Conservation (phyloP, 2,888 invertebrate species). For the Cerceris rybyensis region DNA sequence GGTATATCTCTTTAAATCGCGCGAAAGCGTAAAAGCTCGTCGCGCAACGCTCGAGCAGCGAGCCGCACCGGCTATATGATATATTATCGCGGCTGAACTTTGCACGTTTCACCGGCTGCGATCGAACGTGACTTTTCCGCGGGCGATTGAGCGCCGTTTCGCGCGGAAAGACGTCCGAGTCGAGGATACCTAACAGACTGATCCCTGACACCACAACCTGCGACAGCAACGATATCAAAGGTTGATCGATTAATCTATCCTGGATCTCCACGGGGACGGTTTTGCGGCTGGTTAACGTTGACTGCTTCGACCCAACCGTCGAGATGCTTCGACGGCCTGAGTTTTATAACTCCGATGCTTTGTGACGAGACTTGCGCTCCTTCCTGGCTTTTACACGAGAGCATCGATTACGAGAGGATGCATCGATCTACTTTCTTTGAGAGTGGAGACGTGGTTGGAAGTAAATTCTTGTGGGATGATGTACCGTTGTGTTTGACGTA, state of each 20-base stretch:
- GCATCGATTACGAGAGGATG: too few species aligned
- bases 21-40: slow-evolving; percentile 76
- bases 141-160: slow-evolving; percentile 41
- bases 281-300: slow-evolving; percentile 30
- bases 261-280: slow-evolving; percentile 19
- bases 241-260: slow-evolving; percentile 51
- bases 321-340: slow-evolving; percentile 17
- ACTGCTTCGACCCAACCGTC: slow-evolving; percentile 19
- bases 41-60: slow-evolving; percentile 37
- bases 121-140: slow-evolving; percentile 69
- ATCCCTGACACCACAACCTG: slow-evolving; percentile 41
- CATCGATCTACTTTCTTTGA: too few species aligned
- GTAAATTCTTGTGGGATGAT: too few species aligned
- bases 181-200: slow-evolving; percentile 13
- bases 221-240: slow-evolving; percentile 15
- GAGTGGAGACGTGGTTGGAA: too few species aligned
- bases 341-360: slow-evolving; percentile 6
- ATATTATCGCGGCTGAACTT: slow-evolving; percentile 66
- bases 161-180: slow-evolving; percentile 8
- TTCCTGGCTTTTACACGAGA: not conserved
- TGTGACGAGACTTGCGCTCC: not conserved
- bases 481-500: too few species aligned
- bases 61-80: slow-evolving; percentile 49
- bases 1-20: slow-evolving; percentile 76
- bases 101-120: slow-evolving; percentile 61